phyloP scores from a whole-genome alignment of 2,113 vertebrate species.

The Malurus melanocephalus region DNA sequence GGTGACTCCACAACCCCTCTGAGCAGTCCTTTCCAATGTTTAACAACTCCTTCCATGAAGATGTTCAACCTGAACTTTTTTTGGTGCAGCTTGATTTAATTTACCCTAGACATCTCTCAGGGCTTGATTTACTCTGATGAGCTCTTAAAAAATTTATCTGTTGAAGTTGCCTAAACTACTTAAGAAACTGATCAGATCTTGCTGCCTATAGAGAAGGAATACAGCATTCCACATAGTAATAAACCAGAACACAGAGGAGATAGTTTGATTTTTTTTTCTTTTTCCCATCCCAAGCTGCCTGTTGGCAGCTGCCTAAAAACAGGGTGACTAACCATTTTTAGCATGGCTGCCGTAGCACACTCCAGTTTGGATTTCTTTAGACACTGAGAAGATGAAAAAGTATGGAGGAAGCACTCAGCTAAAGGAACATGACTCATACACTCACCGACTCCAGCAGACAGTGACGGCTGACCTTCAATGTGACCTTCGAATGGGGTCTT shows the following conservation, averaged over 20 bases:
- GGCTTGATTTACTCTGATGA: neutral
- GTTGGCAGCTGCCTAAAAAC: neutral
- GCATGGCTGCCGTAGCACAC: neutral
- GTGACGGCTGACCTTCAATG: slow-evolving; percentile 90
- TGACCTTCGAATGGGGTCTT: slow-evolving; percentile 91
- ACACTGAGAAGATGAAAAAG: neutral
- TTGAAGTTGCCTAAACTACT: neutral
- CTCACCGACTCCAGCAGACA: slow-evolving; percentile 89
- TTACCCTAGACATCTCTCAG: neutral
- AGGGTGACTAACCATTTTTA: neutral
- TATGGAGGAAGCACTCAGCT: neutral
- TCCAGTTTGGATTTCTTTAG: neutral
- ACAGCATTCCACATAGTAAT: neutral
- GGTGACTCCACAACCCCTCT: neutral
- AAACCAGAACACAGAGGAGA: neutral
- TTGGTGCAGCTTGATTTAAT: neutral
- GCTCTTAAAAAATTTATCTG: neutral
- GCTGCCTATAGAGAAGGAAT: neutral
- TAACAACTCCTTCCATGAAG: neutral
- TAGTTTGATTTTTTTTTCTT: neutral
- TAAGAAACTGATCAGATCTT: neutral
- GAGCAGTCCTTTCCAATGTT: neutral
- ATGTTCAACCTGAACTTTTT: neutral
- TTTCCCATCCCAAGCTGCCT: neutral
- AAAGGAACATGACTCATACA: neutral